A percentile compares a stretch with the other conserved stretches of the same genome.
phyloP scores from a whole-genome alignment of 53 echinoderm and acorn worm genomes.

The Paracentrotus lividus region DNA sequence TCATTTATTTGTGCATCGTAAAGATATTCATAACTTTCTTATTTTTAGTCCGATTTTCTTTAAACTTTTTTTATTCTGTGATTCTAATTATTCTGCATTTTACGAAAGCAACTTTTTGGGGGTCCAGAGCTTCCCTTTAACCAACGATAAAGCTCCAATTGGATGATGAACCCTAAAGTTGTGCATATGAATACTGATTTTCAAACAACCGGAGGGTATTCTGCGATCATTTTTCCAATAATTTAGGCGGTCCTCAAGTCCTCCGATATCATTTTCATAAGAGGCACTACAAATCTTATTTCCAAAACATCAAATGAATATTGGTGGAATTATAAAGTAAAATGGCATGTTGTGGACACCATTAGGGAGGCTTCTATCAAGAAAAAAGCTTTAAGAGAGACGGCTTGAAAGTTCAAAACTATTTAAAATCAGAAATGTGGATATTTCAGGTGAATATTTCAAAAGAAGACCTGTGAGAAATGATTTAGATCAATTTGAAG shows the following conservation, averaged over 20 bases:
- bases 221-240: conserved; percentile 2
- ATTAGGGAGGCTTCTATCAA: not conserved
- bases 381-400: not conserved
- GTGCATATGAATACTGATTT: conserved; percentile 11
- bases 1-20: too few species aligned
- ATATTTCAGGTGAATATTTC: not conserved
- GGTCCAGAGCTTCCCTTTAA: too few species aligned
- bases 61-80: too few species aligned
- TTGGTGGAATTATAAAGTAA: not conserved
- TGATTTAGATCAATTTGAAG: not conserved
- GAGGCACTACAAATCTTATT: not conserved
- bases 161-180: not conserved
- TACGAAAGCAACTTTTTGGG: too few species aligned
- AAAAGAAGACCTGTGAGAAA: not conserved
- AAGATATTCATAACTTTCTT: too few species aligned
- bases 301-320: not conserved
- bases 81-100: too few species aligned
- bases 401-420: not conserved
- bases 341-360: not conserved
- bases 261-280: conserved; percentile 26
- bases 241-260: not conserved
- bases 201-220: not conserved
- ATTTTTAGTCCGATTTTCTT: too few species aligned
- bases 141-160: too few species aligned
- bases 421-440: not conserved